Percentiles rank a stretch among this genome's conserved stretches.
These are phyloP conservation scores for Hetaerina titia DNA, from an alignment of 2,888 invertebrate genomes.

Conservation along the genomic window DNA sequence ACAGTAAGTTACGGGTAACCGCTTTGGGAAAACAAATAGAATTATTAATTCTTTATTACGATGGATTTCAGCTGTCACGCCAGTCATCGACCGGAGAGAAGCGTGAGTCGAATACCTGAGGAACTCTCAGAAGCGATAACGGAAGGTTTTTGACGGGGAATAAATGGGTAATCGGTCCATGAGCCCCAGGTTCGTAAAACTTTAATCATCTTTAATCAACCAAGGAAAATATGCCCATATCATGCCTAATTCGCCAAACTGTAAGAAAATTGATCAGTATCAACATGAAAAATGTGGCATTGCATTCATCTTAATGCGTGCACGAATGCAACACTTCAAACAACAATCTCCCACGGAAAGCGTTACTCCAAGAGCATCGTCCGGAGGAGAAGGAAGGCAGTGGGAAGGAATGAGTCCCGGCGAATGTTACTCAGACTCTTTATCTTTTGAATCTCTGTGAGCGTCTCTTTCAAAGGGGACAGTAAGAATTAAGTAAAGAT, in stretches of 20 bases:
- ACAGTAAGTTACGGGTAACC: neutral
- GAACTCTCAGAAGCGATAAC: neutral
- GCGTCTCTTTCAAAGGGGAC: too few relatives aligned
- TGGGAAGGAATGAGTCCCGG: too few relatives aligned
- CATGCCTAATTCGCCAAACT: neutral
- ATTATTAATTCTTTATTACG: neutral
- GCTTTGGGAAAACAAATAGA: conserved; percentile 2
- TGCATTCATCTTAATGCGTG: too few relatives aligned
- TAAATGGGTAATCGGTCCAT: neutral
- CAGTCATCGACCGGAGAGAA: neutral
- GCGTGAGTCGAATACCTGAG: neutral
- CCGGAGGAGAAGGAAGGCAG: too few relatives aligned
- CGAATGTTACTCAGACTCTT: too few relatives aligned
- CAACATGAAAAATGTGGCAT: neutral
- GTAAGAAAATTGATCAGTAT: neutral
- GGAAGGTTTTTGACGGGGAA: neutral
- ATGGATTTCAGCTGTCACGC: neutral
- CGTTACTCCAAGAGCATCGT: too few relatives aligned
- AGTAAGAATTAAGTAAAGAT: too few relatives aligned
- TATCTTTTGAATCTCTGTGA: too few relatives aligned
- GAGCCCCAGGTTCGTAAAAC: neutral
- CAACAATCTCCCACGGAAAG: too few relatives aligned
- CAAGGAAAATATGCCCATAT: too few relatives aligned
- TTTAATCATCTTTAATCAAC: too few relatives aligned
- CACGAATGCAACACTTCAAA: too few relatives aligned